Percentiles rank a stretch among this genome's conserved stretches.
Conservation (phyloP, 2,888 invertebrate genomes). For the Tachystola acroxantha region DNA sequence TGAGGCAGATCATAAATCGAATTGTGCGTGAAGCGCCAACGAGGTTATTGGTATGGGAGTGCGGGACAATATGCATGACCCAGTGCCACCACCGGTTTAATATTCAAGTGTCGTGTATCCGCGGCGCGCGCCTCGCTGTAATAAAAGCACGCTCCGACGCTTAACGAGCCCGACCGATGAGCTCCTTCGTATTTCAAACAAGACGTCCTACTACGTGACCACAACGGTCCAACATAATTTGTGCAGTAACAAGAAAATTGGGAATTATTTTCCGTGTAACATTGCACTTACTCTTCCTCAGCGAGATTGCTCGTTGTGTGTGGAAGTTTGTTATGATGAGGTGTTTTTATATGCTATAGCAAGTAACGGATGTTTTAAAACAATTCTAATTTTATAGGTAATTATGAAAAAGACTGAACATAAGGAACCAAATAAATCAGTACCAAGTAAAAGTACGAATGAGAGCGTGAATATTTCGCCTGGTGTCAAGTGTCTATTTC, state of each 20-base stretch:
- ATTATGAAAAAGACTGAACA: too few species aligned
- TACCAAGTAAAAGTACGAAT: too few species aligned
- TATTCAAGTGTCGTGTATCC: constrained; percentile 66
- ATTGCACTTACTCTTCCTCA: too few species aligned
- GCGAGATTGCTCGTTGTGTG: too few species aligned
- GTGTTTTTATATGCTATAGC: too few species aligned
- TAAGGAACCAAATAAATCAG: too few species aligned
- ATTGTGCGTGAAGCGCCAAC: constrained; percentile 33
- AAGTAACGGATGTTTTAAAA: too few species aligned
- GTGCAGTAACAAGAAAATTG: constrained; percentile 56
- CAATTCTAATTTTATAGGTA: too few species aligned
- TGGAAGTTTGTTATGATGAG: too few species aligned
- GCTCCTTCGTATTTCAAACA: constrained; percentile 75
- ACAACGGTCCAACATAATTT: constrained; percentile 46
- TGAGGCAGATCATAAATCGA: constrained; percentile 23
- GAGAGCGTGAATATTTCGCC: too few species aligned
- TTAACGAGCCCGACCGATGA: constrained; percentile 74
- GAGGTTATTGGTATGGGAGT: constrained; percentile 35
- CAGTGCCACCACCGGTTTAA: constrained; percentile 58
- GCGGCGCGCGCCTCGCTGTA: constrained; percentile 66
- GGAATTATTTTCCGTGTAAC: constrained; percentile 53
- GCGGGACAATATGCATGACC: constrained; percentile 67
- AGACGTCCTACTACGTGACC: constrained; percentile 69
- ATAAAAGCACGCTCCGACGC: constrained; percentile 75
- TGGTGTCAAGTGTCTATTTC: too few species aligned